Percentiles rank a stretch among this genome's conserved stretches.
Conservation (phyloP, 2,888 invertebrate species). For the Sminthurides aquaticus region DNA sequence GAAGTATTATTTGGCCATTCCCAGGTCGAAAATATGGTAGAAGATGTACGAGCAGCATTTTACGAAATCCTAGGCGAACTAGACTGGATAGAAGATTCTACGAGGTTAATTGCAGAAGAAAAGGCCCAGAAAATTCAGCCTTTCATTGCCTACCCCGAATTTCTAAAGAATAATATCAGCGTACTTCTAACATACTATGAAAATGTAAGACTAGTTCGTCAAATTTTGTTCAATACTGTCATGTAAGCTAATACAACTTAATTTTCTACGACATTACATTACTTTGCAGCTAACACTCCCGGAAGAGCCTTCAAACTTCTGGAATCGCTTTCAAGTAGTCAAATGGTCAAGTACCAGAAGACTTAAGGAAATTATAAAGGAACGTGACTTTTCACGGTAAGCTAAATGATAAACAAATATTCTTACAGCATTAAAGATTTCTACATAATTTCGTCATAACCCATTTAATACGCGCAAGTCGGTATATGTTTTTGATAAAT, state of each 20-base stretch:
- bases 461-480: not conserved
- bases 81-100: conserved; percentile 85
- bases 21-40: conserved; percentile 65
- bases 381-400: conserved; percentile 26
- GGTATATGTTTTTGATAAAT: too few relatives aligned
- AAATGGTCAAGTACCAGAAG: conserved; percentile 31
- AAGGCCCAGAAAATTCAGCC: conserved; percentile 76
- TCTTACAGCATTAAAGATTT: too few relatives aligned
- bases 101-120: conserved; percentile 62
- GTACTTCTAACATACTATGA: conserved; percentile 72
- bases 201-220: conserved; percentile 51
- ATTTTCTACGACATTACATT: not conserved
- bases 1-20: too few relatives aligned
- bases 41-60: conserved; percentile 73
- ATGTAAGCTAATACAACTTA: not conserved
- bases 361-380: conserved; percentile 25
- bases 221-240: not conserved
- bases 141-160: conserved; percentile 87
- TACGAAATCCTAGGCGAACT: conserved; percentile 65
- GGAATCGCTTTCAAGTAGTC: conserved; percentile 26
- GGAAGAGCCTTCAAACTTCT: conserved; percentile 18
- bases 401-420: too few relatives aligned
- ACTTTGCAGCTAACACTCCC: conserved; percentile 17
- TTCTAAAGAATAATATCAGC: conserved; percentile 56
- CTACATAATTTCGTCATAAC: conserved; percentile 8